Conservation (phyloP, 2,888 invertebrate species). For the Caenorhabditis japonica region DNA sequence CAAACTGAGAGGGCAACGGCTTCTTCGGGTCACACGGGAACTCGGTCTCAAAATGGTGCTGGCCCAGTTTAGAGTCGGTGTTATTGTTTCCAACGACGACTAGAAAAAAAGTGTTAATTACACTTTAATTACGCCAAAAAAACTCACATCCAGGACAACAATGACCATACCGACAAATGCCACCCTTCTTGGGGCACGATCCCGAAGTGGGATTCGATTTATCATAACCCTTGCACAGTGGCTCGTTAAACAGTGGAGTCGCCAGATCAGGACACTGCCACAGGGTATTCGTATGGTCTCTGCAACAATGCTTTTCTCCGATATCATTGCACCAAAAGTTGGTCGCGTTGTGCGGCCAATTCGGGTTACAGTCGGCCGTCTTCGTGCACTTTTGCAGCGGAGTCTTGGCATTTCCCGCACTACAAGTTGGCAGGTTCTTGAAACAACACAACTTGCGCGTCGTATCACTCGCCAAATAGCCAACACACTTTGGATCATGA, state of each 20-base stretch:
- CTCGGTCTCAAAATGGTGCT: conserved; percentile 12
- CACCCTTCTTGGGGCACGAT: conserved; percentile 24
- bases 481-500: conserved; percentile 10
- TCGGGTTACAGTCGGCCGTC: conserved; percentile 1
- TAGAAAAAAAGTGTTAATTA: background rate
- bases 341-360: background rate
- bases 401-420: conserved; percentile 8
- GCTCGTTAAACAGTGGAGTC: conserved; percentile 44
- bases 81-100: conserved; percentile 13
- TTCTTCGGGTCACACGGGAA: conserved; percentile 21
- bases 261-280: conserved; percentile 32
- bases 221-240: conserved; percentile 6
- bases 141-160: conserved; percentile 35
- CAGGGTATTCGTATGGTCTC: background rate
- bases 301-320: background rate
- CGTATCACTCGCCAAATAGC: background rate
- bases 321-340: conserved; percentile 31
- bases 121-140: no score
- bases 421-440: conserved; percentile 11
- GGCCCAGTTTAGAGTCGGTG: conserved; percentile 1
- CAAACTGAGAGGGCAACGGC: conserved; percentile 3
- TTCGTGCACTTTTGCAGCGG: conserved; percentile 11
- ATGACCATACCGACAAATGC: conserved; percentile 23
- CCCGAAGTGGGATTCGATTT: background rate
- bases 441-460: conserved; percentile 23